phyloP scores from a whole-genome alignment of 64 coral and sea anemone species.

The Trachythela sp. region DNA sequence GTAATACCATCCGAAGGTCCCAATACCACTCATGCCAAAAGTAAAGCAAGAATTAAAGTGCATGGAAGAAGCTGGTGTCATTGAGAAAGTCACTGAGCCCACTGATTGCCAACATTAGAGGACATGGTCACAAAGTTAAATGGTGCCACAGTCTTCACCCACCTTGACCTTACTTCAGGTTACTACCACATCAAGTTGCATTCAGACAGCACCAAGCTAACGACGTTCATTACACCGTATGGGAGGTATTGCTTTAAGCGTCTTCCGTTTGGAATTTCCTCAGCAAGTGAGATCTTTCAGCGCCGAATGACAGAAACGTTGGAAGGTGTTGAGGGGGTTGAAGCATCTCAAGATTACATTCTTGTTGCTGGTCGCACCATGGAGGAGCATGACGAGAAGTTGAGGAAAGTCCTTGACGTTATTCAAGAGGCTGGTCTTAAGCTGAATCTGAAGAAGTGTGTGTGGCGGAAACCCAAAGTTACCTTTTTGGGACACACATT shows the following conservation, averaged over 20 bases:
- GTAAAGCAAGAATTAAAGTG: slow-evolving; percentile 8
- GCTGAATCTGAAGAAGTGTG: too few relatives aligned
- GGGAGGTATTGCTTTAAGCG: slow-evolving; percentile 16
- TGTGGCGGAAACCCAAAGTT: neutral
- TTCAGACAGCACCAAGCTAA: neutral
- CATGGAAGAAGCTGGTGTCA: neutral
- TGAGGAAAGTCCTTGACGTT: too few relatives aligned
- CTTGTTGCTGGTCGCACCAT: too few relatives aligned
- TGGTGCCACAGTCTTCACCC: neutral
- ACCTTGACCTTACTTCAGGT: slow-evolving; percentile 1
- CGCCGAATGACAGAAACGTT: neutral
- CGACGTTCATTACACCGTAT: slow-evolving; percentile 30
- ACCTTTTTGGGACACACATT: neutral
- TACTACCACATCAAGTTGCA: neutral
- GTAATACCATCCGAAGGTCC: neutral
- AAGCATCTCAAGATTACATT: too few relatives aligned
- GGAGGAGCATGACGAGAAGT: too few relatives aligned
- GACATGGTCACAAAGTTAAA: slow-evolving; percentile 4
- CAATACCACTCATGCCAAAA: slow-evolving; percentile 29
- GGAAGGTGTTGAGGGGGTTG: too few relatives aligned
- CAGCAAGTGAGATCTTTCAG: slow-evolving; percentile 19
- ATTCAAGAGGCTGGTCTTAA: too few relatives aligned
- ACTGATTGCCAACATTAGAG: slow-evolving; percentile 21
- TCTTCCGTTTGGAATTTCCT: neutral
- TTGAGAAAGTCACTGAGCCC: neutral